phyloP scores from a whole-genome alignment of 1,140 invertebrate species.

The Drosophila leontia region DNA sequence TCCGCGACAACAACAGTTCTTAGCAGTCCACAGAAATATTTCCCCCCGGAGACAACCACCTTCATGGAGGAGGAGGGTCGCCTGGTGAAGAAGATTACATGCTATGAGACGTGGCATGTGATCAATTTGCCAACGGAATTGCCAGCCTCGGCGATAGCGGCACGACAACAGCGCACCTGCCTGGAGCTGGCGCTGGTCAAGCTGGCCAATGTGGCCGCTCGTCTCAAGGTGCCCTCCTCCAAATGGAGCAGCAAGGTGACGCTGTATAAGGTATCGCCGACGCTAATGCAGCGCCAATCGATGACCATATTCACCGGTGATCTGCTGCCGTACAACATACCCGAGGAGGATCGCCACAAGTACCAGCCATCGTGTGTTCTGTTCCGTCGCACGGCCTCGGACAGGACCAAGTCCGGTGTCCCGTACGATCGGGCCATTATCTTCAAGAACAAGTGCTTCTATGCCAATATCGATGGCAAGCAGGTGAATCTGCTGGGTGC shows the following conservation, averaged over 20 bases:
- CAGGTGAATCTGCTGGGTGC: conserved; percentile 80
- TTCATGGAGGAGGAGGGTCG: conserved; percentile 79
- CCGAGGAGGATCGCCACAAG: conserved; percentile 74
- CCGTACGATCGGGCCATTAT: conserved; percentile 84
- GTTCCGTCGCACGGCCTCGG: conserved; percentile 64
- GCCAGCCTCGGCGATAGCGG: conserved; percentile 6
- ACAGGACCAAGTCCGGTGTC: conserved; percentile 64
- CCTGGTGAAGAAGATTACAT: conserved; percentile 83
- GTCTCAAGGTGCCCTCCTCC: conserved; percentile 61
- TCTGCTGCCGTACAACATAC: conserved; percentile 69
- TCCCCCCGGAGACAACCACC: conserved; percentile 76
- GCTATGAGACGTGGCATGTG: conserved; percentile 85
- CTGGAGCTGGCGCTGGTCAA: conserved; percentile 75
- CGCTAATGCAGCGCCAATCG: conserved; percentile 56
- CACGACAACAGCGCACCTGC: conserved; percentile 65
- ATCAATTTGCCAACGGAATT: conserved; percentile 60
- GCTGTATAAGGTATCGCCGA: conserved; percentile 71
- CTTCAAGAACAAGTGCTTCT: conserved; percentile 83
- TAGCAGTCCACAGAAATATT: conserved; percentile 42
- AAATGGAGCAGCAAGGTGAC: conserved; percentile 82
- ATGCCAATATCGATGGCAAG: conserved; percentile 83
- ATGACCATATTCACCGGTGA: conserved; percentile 79
- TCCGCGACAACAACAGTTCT: conserved; percentile 16
- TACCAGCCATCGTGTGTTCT: conserved; percentile 83
- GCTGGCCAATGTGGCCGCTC: conserved; percentile 70